Evolutionary conservation across 2,113 vertebrate species (phyloP).

Genomic region (Equus przewalskii): DNA sequence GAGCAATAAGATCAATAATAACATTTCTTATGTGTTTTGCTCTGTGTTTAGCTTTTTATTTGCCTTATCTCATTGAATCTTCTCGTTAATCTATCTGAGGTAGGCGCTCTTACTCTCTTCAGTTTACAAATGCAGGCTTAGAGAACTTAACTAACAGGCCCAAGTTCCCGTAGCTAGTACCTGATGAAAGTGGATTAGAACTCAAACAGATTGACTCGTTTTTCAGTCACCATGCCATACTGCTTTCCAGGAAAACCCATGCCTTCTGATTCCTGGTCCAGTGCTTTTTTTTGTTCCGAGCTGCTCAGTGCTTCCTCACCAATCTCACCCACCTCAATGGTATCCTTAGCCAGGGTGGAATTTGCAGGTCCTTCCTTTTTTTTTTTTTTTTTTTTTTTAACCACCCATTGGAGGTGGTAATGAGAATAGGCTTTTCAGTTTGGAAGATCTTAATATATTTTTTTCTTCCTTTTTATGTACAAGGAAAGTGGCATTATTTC

Average conservation of each 20-base stretch:
- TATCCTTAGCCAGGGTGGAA: background rate
- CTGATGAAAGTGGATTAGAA: background rate
- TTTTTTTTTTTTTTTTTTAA: background rate
- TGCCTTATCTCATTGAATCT: background rate
- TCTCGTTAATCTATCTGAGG: background rate
- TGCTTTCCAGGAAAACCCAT: background rate
- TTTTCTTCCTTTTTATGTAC: background rate
- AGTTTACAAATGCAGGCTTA: background rate
- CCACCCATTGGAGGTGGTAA: background rate
- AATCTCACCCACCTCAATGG: background rate
- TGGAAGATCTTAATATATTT: background rate
- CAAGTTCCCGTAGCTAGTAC: background rate
- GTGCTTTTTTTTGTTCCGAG: background rate
- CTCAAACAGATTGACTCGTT: background rate
- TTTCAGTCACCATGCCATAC: background rate
- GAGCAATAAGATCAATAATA: background rate
- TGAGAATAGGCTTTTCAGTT: background rate
- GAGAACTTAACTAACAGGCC: background rate
- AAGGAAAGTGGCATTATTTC: background rate
- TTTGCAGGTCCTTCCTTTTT: background rate
- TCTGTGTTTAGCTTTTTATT: background rate
- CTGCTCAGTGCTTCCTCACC: background rate
- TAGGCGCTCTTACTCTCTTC: background rate
- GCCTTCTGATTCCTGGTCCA: background rate
- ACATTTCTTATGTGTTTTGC: background rate